phyloP scores from a whole-genome alignment of 2,797 vertebrate genomes.

The Gambusia yucatana region DNA sequence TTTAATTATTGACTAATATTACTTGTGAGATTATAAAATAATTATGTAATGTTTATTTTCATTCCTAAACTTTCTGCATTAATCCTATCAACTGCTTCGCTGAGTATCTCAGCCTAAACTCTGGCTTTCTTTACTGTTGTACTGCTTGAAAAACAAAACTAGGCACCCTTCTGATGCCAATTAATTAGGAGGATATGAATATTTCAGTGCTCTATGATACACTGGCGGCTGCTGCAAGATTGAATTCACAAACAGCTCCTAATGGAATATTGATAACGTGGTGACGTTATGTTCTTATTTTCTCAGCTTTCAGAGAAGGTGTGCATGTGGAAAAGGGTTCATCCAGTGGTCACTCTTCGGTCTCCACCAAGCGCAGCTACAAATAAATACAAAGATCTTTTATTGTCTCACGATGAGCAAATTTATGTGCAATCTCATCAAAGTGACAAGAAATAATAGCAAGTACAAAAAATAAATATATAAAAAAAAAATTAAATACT shows the following conservation, averaged over 20 bases:
- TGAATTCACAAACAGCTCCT: constrained; percentile 77
- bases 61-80: constrained; percentile 61
- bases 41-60: constrained; percentile 46
- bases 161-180: constrained; percentile 76
- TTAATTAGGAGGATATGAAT: constrained; percentile 85
- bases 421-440: no score
- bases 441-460: no score
- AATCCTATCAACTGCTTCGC: constrained; percentile 53
- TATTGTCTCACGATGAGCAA: no score
- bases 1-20: constrained; percentile 27
- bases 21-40: constrained; percentile 59
- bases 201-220: constrained; percentile 82
- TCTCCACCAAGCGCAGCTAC: not conserved
- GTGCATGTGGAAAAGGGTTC: constrained; percentile 51
- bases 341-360: constrained; percentile 49
- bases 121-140: constrained; percentile 70
- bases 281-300: constrained; percentile 70
- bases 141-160: constrained; percentile 72
- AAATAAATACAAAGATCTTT: not conserved
- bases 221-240: constrained; percentile 78
- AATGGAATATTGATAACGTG: constrained; percentile 83
- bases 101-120: constrained; percentile 75
- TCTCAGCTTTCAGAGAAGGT: constrained; percentile 68
- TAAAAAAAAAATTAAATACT: no score
- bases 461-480: no score